phyloP scores from a whole-genome alignment of 1,140 invertebrate species.

The Cherax quadricarinatus region DNA sequence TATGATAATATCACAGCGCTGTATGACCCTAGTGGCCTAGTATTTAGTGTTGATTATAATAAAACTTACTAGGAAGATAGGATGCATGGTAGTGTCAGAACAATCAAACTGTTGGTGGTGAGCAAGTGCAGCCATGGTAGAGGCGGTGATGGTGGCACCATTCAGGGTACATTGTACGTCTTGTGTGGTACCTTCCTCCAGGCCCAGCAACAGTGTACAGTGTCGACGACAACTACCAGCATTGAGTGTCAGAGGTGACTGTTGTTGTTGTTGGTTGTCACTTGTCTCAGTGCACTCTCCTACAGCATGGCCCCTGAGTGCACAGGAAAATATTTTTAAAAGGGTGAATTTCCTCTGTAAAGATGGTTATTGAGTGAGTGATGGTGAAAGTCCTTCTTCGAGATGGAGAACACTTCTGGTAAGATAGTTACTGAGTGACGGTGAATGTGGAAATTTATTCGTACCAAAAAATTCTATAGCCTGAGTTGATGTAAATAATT shows the following conservation, averaged over 20 bases:
- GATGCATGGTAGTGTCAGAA: background rate
- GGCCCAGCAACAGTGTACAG: too few relatives aligned
- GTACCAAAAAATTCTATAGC: conserved; percentile 29
- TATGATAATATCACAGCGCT: too few relatives aligned
- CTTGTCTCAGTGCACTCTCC: background rate
- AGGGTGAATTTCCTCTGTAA: too few relatives aligned
- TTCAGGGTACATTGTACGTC: background rate
- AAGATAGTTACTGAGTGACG: background rate
- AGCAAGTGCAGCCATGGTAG: too few relatives aligned
- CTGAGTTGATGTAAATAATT: conserved; percentile 31
- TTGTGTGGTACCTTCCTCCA: background rate
- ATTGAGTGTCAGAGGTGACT: background rate
- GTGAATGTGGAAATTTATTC: conserved; percentile 37
- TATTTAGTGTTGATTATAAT: too few relatives aligned
- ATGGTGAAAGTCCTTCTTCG: background rate
- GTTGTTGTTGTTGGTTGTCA: background rate
- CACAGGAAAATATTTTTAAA: background rate
- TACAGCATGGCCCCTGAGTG: background rate
- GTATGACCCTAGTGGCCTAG: too few relatives aligned
- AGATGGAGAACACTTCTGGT: background rate
- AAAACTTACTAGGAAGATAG: background rate
- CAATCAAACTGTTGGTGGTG: background rate
- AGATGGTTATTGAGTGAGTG: background rate
- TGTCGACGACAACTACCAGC: background rate
- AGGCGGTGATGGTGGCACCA: background rate